Percentiles rank a stretch among this genome's conserved stretches.
These are phyloP conservation scores for Notechis scutatus DNA, from an alignment of 2,113 vertebrate species.

Conservation along the genomic window DNA sequence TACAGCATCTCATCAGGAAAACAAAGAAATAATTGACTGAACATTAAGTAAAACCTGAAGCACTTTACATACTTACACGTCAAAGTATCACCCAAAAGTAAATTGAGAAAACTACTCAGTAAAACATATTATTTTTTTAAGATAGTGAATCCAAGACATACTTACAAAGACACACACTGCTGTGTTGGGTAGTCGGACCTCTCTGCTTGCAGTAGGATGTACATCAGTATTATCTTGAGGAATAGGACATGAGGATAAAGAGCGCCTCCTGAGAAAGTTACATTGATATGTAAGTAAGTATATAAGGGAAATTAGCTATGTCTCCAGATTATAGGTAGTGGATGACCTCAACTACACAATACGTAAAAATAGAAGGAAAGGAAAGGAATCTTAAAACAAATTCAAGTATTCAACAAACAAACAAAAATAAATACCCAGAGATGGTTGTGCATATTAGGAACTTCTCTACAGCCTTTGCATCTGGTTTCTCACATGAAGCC, in stretches of 20 bases:
- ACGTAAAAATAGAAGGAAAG: neutral
- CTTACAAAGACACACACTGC: conserved; percentile 89
- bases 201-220: conserved; percentile 73
- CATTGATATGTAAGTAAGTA: conserved; percentile 30
- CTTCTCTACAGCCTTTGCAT: neutral
- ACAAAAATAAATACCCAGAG: neutral
- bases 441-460: neutral
- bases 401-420: neutral
- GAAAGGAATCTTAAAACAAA: neutral
- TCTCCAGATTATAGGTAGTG: conserved; percentile 5
- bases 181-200: conserved; percentile 87
- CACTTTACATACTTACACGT: neutral
- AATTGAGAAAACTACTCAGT: neutral
- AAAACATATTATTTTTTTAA: neutral
- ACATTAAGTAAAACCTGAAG: neutral
- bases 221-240: conserved; percentile 77
- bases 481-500: neutral
- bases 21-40: neutral
- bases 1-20: neutral
- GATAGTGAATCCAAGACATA: conserved; percentile 38
- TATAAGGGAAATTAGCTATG: neutral
- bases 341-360: conserved; percentile 23
- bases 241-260: conserved; percentile 76
- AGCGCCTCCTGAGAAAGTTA: conserved; percentile 78
- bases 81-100: neutral